Evolutionary conservation across 2,888 invertebrate genomes (phyloP), one percentile per base, ranked within the genome.

Genomic region (Antitype chi): DNA sequence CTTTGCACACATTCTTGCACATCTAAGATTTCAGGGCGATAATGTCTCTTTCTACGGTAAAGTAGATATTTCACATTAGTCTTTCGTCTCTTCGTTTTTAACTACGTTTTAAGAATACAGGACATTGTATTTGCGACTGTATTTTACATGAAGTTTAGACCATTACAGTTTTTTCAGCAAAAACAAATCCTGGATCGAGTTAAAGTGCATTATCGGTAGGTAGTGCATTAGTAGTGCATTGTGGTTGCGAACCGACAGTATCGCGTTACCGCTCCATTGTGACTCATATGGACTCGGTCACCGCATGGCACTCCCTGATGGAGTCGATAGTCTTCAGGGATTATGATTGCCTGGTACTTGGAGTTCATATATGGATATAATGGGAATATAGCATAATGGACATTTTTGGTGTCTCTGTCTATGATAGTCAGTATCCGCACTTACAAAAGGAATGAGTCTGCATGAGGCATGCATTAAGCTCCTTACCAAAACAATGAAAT

Each of bases 251-350:
- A 70, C 76, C 72, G 70, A 55, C 72, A 76, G 76, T 89, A 75
- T 89, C 87, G 70, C 60, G 74, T 89, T 83, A 82, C 88, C 70
- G 78, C 73, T 84, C 84, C 74, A 82, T 84, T 85, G 82, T 87
- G 78, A 70, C 53, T 38, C 81, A 84, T 83, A 80, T 77, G 85
- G 78, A 81, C 49, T 67, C 71, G 25, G 60, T 62, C 62, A 70
- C 74, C 70, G 68, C 76, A 80, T 60, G 74, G 70, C 86, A 75
- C 74, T 70, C 74, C 52, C 67, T 64, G 74, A 64, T 83, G 72
- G 59, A 77, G 57, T 28, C 38, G 59, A 86, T 76, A 78, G 74
- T 79, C 66, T 67, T 78, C 73, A 52, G 62, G 71, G 77, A 74
- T 86, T 80, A 85, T 78, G 76, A 67, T 63, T 73, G 64, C 63